Base-by-base conservation (phyloP, 2,888 invertebrate species). In the Sesamia inferens region DNA sequence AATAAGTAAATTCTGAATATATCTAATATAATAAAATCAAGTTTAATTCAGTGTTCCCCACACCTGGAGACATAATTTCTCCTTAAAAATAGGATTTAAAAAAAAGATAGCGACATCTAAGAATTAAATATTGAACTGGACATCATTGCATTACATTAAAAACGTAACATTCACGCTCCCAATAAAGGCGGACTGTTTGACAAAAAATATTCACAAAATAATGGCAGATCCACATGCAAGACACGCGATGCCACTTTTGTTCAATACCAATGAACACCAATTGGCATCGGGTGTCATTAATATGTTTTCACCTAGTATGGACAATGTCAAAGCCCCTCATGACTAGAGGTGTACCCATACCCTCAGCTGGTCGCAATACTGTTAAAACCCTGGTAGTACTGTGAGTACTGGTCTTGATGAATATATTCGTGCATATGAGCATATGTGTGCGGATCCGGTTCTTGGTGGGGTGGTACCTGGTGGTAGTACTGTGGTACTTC, bases 321-420 rank as follows among this genome's bases (percentile, higher is more conserved):
- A 63, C 59, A 67, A 11, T 67, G 68, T 79, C 82, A 84, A 51
- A 73, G 59, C 19, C 75, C 75, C 68, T 83, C 84, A 14, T 79
- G 68, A 31, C 71, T 73, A 47, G 82, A 78, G 58, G 83, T 64
- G 79, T 85, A 66, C 0, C 66, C 74, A 44, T 83, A 82, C 71
- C 84, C 92, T 94, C 94, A 94, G 89, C 94, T 94, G 73, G 93
- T 91, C 11, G 87, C 88, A 39, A 93, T 90, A 68, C 92, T 87
- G 64, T 86, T 92, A 74, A 91, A 91, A 71, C 88, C 88, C 68
- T 92, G 92, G 70, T 89, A 84, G 87, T 93, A 94, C 71, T 88
- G 92, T 5, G 88, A 89, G 73, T 89, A 90, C 47, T 90, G 88
- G 11, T 90, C 90, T 59, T 88, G 74, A 72, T 85, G 71, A 14